A percentile compares a stretch with the other conserved stretches of the same genome.
phyloP scores from a whole-genome alignment of 2,797 vertebrate genomes.

The Sebastes trivittatus region DNA sequence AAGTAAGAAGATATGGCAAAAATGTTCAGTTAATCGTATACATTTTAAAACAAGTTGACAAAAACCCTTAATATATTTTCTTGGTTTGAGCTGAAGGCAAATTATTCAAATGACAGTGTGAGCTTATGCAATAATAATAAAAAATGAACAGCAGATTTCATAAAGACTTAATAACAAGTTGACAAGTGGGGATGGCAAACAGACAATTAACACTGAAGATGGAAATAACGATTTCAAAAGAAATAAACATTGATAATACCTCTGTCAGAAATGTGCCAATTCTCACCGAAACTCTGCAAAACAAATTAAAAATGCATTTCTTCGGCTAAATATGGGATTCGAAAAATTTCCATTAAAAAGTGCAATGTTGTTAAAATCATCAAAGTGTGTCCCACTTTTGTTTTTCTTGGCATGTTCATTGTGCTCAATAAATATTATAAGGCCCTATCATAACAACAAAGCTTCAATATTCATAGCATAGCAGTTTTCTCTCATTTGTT shows the following conservation, averaged over 20 bases:
- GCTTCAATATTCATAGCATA: conserved; percentile 51
- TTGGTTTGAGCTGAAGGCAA: conserved; percentile 54
- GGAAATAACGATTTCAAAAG: conserved; percentile 19
- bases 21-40: conserved; percentile 4
- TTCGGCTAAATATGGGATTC: conserved; percentile 41
- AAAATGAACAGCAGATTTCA: conserved; percentile 34
- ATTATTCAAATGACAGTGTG: conserved; percentile 34
- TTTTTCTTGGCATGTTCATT: conserved; percentile 73
- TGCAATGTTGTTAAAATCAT: conserved; percentile 58
- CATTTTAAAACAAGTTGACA: conserved; percentile 15
- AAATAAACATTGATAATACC: conserved; percentile 21
- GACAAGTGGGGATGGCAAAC: conserved; percentile 28
- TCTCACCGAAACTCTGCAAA: conserved; percentile 40
- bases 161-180: conserved; percentile 29
- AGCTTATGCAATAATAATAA: not conserved
- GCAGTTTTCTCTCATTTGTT: conserved; percentile 55
- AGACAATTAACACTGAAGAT: conserved; percentile 16
- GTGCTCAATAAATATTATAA: conserved; percentile 69
- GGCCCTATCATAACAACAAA: conserved; percentile 59
- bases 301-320: conserved; percentile 32
- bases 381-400: conserved; percentile 42
- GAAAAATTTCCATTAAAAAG: conserved; percentile 56
- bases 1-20: conserved; percentile 27
- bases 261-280: conserved; percentile 35
- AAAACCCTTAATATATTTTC: conserved; percentile 15